phyloP scores from a whole-genome alignment of 1,140 invertebrate genomes.

The Aphaenogaster ashmeadi region DNA sequence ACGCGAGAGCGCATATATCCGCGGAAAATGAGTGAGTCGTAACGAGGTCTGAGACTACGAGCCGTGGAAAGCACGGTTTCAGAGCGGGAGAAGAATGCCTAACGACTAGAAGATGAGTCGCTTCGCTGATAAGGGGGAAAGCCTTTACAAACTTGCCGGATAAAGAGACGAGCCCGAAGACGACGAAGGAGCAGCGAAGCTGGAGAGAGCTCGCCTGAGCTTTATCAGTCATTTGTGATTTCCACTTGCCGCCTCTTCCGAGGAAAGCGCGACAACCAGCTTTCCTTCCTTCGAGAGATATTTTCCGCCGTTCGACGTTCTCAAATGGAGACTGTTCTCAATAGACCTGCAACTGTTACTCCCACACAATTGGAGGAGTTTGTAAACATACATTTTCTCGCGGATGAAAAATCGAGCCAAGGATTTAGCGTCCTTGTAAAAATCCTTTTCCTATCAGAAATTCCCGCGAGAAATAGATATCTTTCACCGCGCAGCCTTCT shows the following conservation, averaged over 20 bases:
- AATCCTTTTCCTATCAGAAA: background rate
- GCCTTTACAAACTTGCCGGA: slow-evolving; percentile 64
- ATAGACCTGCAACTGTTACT: slow-evolving; percentile 34
- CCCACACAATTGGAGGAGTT: slow-evolving; percentile 28
- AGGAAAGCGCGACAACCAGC: slow-evolving; percentile 18
- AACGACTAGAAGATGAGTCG: slow-evolving; percentile 79
- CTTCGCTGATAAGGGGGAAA: slow-evolving; percentile 74
- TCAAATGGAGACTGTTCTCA: slow-evolving; percentile 35
- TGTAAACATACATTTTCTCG: slow-evolving; percentile 45
- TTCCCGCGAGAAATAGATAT: slow-evolving; percentile 22
- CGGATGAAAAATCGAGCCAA: slow-evolving; percentile 42
- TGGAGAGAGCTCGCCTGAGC: slow-evolving; percentile 56
- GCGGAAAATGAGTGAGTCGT: slow-evolving; percentile 51
- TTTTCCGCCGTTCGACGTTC: slow-evolving; percentile 36
- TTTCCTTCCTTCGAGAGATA: background rate
- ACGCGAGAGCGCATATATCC: background rate
- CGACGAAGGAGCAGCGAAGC: slow-evolving; percentile 50
- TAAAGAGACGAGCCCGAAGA: slow-evolving; percentile 62
- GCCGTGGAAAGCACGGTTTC: slow-evolving; percentile 20
- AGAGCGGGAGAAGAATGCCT: slow-evolving; percentile 71
- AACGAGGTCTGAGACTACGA: slow-evolving; percentile 44
- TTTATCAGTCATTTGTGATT: slow-evolving; percentile 81
- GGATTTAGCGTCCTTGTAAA: slow-evolving; percentile 27
- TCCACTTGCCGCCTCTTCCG: slow-evolving; percentile 40
- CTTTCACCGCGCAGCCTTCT: background rate